Conservation (phyloP, 2,888 invertebrate species). For the Oeneis ivallda region DNA sequence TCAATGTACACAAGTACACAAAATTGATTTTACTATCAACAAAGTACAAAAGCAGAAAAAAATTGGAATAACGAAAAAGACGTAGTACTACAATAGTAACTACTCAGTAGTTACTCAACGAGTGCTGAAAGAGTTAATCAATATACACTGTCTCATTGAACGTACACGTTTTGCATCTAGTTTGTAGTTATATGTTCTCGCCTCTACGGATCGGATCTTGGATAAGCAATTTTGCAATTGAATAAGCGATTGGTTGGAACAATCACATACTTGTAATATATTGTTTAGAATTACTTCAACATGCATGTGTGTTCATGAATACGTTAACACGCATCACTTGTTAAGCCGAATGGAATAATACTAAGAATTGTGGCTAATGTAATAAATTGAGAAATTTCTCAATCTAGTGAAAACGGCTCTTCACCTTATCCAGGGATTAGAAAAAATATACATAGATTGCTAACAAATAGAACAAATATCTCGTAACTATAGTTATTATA, state of each 20-base stretch:
- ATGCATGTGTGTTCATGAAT: conserved; percentile 35
- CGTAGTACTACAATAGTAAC: no score
- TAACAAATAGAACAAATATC: no score
- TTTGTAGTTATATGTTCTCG: conserved; percentile 21
- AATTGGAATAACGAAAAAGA: background rate
- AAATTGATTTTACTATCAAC: background rate
- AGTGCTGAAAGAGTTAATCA: background rate
- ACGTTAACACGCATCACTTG: conserved; percentile 29
- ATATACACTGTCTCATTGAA: conserved; percentile 1
- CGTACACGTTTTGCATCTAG: conserved; percentile 2
- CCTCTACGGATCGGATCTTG: conserved; percentile 38
- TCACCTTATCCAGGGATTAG: no score
- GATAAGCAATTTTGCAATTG: conserved; percentile 43
- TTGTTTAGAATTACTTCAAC: conserved; percentile 31
- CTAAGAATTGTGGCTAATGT: conserved; percentile 16
- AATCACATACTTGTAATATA: conserved; percentile 38
- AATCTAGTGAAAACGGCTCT: background rate
- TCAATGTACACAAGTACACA: no score
- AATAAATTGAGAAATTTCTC: background rate
- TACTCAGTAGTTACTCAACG: background rate
- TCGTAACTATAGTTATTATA: no score
- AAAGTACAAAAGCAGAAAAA: background rate
- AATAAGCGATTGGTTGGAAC: conserved; percentile 40
- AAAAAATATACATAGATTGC: no score
- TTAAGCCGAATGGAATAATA: conserved; percentile 33